Percentiles rank a stretch among this genome's conserved stretches.
These are phyloP conservation scores for Andrena fulva DNA, from an alignment of 2,888 invertebrate species.

Conservation along the genomic window DNA sequence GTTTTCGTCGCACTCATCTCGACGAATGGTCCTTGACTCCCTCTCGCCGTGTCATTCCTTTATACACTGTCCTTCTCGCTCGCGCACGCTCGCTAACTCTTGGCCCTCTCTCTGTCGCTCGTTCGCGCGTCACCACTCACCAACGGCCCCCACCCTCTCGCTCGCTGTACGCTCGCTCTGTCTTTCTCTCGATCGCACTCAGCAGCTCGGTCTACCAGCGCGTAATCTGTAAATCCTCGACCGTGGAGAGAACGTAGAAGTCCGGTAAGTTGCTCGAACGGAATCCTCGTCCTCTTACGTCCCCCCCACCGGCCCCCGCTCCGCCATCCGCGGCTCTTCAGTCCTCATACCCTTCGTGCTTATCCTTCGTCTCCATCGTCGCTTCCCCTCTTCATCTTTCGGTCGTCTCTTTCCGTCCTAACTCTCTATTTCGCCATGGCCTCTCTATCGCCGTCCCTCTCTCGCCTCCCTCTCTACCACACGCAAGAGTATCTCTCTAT, in stretches of 20 bases:
- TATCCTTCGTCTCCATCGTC: conserved; percentile 60
- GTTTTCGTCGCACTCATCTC: conserved; percentile 66
- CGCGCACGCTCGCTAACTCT: conserved; percentile 43
- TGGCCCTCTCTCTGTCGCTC: conserved; percentile 45
- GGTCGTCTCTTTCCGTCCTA: conserved; percentile 55
- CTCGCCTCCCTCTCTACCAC: not conserved
- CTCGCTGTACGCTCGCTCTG: conserved; percentile 29
- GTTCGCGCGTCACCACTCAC: conserved; percentile 55
- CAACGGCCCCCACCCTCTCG: conserved; percentile 34
- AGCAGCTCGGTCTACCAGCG: conserved; percentile 74
- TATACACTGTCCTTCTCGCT: conserved; percentile 36
- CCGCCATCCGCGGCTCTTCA: conserved; percentile 56
- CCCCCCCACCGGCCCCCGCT: conserved; percentile 33
- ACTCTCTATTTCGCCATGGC: conserved; percentile 40
- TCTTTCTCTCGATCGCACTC: conserved; percentile 64
- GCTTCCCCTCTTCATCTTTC: conserved; percentile 67
- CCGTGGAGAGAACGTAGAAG: conserved; percentile 82
- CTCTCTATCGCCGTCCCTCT: conserved; percentile 11
- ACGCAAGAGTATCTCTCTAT: conserved; percentile 40
- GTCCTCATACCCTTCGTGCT: conserved; percentile 55
- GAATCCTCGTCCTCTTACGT: conserved; percentile 77
- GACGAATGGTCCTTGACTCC: conserved; percentile 66
- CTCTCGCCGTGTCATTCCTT: conserved; percentile 59
- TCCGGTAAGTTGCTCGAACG: conserved; percentile 83
- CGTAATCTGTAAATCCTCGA: conserved; percentile 85